Base-by-base conservation (phyloP, 2,797 vertebrate species). In the Pelochelys cantorii region DNA sequence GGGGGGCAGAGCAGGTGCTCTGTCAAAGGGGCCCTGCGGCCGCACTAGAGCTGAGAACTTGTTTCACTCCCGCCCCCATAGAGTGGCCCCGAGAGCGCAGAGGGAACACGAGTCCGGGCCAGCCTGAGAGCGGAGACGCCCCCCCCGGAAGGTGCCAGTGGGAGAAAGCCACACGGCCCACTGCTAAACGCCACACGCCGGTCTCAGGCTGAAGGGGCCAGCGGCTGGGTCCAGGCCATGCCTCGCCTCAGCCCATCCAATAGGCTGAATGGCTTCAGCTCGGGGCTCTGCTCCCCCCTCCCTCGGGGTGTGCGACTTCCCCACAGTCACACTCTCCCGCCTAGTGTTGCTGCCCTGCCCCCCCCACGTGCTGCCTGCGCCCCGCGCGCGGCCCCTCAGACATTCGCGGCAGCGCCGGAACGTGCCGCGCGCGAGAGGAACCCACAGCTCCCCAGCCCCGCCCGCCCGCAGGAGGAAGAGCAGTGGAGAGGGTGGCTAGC, bases 221-320 rank as follows among this genome's bases (percentile, higher is more conserved):
- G 65, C 17, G n/a, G 18, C 17, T 20, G 9, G 9, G 18, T 17
- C n/a, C 10, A 34, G n/a, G 18, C 9, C 65, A 34, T 18, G n/a
- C n/a, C 20, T 34, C 18, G 65, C 7, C 9, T 71, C n/a, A 37
- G 11, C 37, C 18, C 65, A 20, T 9, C 31, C 62, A 34, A 4
- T 34, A 18, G 42, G 42, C 42, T 42, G 37, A 37, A 37, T 4
- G 37, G 37, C 37, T 37, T 42, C 42, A 42, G 42, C 60, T 18
- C 62, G n/a, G 6, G 18, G 56, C 2, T 1, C 4, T 6, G 57
- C 34, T 27, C 27, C 3, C 17, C 12, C 71, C 75, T 15, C 8
- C 27, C 9, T 12, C 0, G 15, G 1, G 18, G 4, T 31, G 56
- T 25, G 20, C 55, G 8, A 18, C 20, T 25, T 22, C 10, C 14